Base-by-base conservation (phyloP, 2,113 vertebrate genomes). In the Lates calcarifer region DNA sequence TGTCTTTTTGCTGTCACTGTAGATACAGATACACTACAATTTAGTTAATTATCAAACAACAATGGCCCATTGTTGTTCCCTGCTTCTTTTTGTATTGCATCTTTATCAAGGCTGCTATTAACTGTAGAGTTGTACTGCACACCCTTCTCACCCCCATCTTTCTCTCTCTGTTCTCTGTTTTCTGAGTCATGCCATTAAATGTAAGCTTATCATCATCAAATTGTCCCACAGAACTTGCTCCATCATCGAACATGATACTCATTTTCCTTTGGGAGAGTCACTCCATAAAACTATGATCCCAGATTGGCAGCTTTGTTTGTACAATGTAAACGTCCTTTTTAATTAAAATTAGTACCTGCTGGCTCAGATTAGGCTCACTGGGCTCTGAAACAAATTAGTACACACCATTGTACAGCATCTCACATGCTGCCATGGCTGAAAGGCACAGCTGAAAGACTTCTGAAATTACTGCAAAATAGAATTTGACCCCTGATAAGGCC, bases 401-500 rank as follows among this genome's bases (percentile, higher is more conserved):
- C 82, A 85, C 84, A 37, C 68, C 28, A 17, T 55, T 71, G 58
- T 79, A 57, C 73, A 61, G 26, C 37, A 45, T 71, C 71, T 81
- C 74, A 65, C 67, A 70, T 2, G 37, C 77, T 17, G 68, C 55
- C 72, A 22, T 56, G 60, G 76, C 81, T 70, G 51, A 80, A 63
- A 86, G 72, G 76, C 75, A 68, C 73, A 69, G 79, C 65, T 77
- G 81, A 83, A 77, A 87, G 77, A 72, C 77, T 80, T 56, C 37
- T 69, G 87, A 90, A 89, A 88, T 87, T 26, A 83, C 83, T 60
- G 67, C 73, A 77, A 88, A 81, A 87, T 69, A 55, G 79, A 91
- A 82, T 85, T 58, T 88, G 90, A 89, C 87, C 86, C 75, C 53
- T 53, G 81, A 89, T 91, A 89, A 85, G 72, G 62, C 55, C 45